phyloP scores from a whole-genome alignment of 2,113 vertebrate genomes.

The Sialia sialis region DNA sequence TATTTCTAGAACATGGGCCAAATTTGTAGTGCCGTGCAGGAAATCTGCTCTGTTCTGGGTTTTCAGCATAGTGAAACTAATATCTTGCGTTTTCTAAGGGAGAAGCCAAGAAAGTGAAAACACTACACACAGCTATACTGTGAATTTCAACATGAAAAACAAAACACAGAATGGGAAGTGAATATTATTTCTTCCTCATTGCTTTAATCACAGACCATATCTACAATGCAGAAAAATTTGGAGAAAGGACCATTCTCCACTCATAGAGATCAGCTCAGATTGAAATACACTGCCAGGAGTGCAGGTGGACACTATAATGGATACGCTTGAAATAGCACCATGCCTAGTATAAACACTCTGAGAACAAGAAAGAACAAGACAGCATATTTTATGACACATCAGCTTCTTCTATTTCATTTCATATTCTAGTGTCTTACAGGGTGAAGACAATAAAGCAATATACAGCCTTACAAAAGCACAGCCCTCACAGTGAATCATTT shows the following conservation, averaged over 20 bases:
- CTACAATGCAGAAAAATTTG: background rate
- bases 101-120: background rate
- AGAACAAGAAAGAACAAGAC: background rate
- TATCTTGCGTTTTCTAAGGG: background rate
- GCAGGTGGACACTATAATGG: background rate
- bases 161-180: background rate
- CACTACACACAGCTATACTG: background rate
- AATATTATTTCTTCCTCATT: background rate
- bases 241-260: background rate
- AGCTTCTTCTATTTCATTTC: background rate
- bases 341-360: background rate
- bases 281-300: background rate
- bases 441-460: background rate
- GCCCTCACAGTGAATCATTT: background rate
- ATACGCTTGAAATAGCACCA: background rate
- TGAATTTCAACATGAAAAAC: background rate
- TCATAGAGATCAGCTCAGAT: background rate
- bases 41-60: background rate
- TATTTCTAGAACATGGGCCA: background rate
- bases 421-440: background rate
- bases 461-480: background rate
- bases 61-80: background rate
- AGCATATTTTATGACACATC: background rate
- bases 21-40: background rate
- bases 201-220: background rate